These are phyloP conservation scores for Bombycilla garrulus DNA, from an alignment of 2,113 vertebrate genomes.

Conservation along the genomic window DNA sequence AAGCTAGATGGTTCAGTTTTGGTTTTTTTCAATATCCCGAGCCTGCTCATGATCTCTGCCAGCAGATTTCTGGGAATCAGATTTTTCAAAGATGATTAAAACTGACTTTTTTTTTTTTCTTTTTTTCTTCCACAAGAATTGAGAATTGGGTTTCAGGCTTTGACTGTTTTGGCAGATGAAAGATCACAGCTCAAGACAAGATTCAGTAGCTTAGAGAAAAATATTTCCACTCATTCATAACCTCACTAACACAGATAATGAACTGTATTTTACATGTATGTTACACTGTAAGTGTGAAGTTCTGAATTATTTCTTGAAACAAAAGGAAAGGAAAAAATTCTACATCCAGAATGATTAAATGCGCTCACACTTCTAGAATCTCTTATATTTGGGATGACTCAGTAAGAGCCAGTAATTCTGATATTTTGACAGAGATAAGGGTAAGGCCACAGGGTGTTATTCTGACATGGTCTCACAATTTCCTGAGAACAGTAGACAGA, in stretches of 20 bases:
- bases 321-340: neutral
- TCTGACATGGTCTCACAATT: neutral
- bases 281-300: neutral
- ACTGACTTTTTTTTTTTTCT: neutral
- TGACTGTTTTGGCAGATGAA: neutral
- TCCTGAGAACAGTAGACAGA: neutral
- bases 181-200: neutral
- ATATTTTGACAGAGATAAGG: neutral
- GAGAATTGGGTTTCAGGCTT: neutral
- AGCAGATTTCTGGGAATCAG: neutral
- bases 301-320: neutral
- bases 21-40: neutral
- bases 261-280: neutral
- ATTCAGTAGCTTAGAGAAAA: neutral
- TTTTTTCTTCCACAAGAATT: neutral
- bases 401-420: neutral
- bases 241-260: neutral
- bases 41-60: neutral
- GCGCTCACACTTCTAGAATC: neutral
- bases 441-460: neutral
- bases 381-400: neutral
- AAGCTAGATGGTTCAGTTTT: neutral
- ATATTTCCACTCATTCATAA: neutral
- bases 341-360: neutral
- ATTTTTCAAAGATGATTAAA: neutral